Percentiles rank a stretch among this genome's conserved stretches.
Conservation (phyloP, 1,140 invertebrate genomes). For the Contarinia nasturtii region DNA sequence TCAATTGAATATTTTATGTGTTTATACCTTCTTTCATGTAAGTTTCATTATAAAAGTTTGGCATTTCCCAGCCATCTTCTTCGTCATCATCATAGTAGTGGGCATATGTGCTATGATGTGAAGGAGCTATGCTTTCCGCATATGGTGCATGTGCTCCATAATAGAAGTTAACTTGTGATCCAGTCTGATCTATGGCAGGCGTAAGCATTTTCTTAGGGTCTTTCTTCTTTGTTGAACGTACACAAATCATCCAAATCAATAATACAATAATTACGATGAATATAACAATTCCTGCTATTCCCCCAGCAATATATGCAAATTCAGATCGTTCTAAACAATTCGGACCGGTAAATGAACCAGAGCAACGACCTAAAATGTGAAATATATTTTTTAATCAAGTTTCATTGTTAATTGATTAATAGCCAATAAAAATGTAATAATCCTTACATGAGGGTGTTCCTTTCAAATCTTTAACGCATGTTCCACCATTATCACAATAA, state of each 20-base stretch:
- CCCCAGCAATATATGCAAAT: constrained; percentile 85
- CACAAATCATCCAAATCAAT: constrained; percentile 94
- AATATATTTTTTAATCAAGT: no score
- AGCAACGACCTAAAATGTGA: no score
- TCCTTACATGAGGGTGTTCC: constrained; percentile 74
- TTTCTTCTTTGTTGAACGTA: constrained; percentile 59
- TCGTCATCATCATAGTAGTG: constrained; percentile 90
- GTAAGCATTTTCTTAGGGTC: constrained; percentile 76
- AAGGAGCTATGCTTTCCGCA: constrained; percentile 84
- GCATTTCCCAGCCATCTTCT: constrained; percentile 93
- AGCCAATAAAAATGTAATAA: no score
- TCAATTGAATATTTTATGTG: no score
- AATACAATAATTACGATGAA: constrained; percentile 81
- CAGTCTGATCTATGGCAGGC: constrained; percentile 69
- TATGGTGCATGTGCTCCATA: constrained; percentile 80
- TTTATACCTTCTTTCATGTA: constrained; percentile 76
- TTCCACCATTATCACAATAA: constrained; percentile 81
- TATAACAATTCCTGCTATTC: constrained; percentile 77
- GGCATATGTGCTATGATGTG: constrained; percentile 86
- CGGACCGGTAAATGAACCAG: constrained; percentile 81
- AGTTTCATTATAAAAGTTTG: constrained; percentile 91
- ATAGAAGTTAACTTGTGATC: constrained; percentile 89
- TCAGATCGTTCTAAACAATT: constrained; percentile 79
- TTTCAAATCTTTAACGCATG: constrained; percentile 68
- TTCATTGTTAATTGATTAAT: no score